phyloP scores from a whole-genome alignment of 2,113 vertebrate genomes.

The Istiophorus platypterus region DNA sequence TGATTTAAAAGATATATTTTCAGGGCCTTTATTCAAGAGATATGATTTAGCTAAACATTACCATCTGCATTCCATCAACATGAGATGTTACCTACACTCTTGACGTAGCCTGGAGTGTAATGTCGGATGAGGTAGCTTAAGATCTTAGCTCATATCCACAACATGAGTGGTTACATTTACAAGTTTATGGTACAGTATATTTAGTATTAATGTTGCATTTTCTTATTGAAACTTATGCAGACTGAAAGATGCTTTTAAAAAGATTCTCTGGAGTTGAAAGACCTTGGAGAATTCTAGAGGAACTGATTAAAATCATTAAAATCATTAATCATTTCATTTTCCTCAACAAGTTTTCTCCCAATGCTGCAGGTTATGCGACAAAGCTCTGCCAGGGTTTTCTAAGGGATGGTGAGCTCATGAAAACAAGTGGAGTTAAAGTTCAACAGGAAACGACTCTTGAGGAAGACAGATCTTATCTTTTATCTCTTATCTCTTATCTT shows the following conservation, averaged over 20 bases:
- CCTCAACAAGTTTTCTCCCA: neutral
- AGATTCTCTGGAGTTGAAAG: neutral
- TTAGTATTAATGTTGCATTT: neutral
- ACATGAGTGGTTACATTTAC: neutral
- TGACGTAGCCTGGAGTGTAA: neutral
- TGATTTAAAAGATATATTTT: too few species aligned
- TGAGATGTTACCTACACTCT: neutral
- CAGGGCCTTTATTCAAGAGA: too few species aligned
- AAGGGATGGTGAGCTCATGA: constrained; percentile 6
- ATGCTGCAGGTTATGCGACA: constrained; percentile 11
- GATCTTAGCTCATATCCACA: neutral
- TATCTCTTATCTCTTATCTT: constrained; percentile 13
- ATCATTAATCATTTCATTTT: neutral
- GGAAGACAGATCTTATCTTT: constrained; percentile 6
- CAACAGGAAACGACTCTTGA: constrained; percentile 7
- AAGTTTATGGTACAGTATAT: too few species aligned
- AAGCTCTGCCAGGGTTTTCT: neutral
- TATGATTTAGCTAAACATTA: too few species aligned
- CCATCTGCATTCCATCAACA: too few species aligned
- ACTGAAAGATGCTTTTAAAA: neutral
- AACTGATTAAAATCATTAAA: neutral
- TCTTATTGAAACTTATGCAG: neutral
- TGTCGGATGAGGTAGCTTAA: neutral
- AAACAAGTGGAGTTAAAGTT: constrained; percentile 31
- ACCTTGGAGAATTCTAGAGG: too few species aligned